phyloP scores from a whole-genome alignment of 2,797 vertebrate species.

The Bryconaethiops microstoma region DNA sequence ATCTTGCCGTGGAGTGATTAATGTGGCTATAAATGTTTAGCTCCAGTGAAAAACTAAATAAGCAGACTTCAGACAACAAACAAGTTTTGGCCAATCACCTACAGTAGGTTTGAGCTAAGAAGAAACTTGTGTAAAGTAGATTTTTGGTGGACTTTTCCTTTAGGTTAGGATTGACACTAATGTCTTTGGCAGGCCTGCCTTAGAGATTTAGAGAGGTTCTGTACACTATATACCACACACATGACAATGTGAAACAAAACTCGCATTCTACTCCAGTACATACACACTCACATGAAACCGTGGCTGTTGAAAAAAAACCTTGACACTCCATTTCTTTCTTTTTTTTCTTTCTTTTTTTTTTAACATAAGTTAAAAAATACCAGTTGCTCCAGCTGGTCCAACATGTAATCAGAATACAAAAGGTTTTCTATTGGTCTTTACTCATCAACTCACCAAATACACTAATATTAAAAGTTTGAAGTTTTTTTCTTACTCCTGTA shows the following conservation, averaged over 20 bases:
- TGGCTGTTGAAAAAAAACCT: too few relatives aligned
- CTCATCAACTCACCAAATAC: too few relatives aligned
- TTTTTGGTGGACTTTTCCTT: background rate
- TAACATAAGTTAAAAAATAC: too few relatives aligned
- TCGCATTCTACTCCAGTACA: slow-evolving; percentile 24
- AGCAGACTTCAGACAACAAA: too few relatives aligned
- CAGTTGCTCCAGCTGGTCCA: too few relatives aligned
- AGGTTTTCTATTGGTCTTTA: too few relatives aligned
- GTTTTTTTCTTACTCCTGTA: too few relatives aligned
- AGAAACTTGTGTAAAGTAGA: background rate
- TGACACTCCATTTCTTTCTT: too few relatives aligned
- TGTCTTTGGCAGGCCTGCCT: background rate
- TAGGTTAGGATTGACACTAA: background rate
- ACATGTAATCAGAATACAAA: too few relatives aligned
- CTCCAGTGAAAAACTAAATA: background rate
- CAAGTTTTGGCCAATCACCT: background rate
- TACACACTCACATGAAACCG: background rate
- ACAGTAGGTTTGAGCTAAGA: background rate
- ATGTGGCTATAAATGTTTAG: background rate
- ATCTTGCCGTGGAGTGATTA: background rate
- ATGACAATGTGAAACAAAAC: slow-evolving; percentile 8
- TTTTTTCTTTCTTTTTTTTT: too few relatives aligned
- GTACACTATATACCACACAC: background rate
- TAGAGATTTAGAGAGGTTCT: background rate
- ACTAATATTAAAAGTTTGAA: too few relatives aligned